Evolutionary conservation across 2,888 invertebrate species (phyloP), one percentile per base, ranked within the genome.

Genomic region (Drosophila buzzatii): DNA sequence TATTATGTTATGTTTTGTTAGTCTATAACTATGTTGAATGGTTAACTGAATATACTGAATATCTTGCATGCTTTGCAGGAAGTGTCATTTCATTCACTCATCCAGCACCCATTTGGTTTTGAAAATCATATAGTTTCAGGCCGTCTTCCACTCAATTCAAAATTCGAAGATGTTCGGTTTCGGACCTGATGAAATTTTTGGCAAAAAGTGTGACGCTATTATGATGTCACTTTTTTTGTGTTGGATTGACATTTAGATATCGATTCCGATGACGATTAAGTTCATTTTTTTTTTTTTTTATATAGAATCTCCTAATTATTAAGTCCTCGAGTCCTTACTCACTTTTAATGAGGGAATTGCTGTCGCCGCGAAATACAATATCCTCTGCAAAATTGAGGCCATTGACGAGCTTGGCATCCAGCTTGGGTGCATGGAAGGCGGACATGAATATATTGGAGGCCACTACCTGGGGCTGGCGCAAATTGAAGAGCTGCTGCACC

Each of bases 331-430:
- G 2, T 27, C 5, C 9, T 3, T 20, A 81, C 82, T 82, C 69
- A 91, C 91, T 79, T 61, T 89, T 82, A 4, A 92, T 85, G 27
- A 83, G 53, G 16, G 81, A 82, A 10, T 90, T 72, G 6, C 68
- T 72, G n/a, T 53, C 44, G 3, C 89, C 90, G 31, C 87, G 88
- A 23, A 87, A 89, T 0, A 91, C 91, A n/a, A 92, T 77, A 35
- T 92, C 92, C 4, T 89, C 65, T 35, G 76, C 87, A 77, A 92
- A 91, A 66, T 91, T 75, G 6, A 92, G 68, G 1, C 85, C 91
- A 73, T 92, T 92, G 1, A 92, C 70, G 0, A 56, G 66, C 8
- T 74, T 73, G 1, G 86, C 90, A 7, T 84, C 79, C 55, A 92
- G 42, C 31, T 88, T 76, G 12, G 76, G 64, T 2, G 75, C 82